phyloP scores from a whole-genome alignment of 23 tunicate genomes.

The Halocynthia roretzi region DNA sequence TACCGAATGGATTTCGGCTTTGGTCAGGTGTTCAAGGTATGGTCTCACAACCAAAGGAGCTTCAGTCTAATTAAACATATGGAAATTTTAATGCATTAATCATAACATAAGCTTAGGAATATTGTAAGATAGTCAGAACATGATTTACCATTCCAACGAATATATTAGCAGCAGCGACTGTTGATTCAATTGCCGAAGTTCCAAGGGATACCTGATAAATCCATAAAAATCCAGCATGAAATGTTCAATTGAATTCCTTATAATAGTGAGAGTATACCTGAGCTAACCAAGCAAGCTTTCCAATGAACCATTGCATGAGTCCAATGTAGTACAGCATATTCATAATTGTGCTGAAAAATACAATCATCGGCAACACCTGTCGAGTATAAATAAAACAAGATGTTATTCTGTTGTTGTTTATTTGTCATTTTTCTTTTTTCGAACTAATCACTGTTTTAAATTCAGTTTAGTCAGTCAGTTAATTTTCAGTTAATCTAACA shows the following conservation, averaged over 20 bases:
- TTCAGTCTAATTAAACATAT: conserved; percentile 41
- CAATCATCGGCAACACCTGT: conserved; percentile 71
- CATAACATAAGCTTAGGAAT: background rate
- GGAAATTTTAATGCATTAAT: background rate
- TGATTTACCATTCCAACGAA: conserved; percentile 83
- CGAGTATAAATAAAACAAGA: background rate
- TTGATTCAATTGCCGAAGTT: conserved; percentile 70
- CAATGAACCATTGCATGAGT: conserved; percentile 85
- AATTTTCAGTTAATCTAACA: too few relatives aligned
- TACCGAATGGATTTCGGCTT: conserved; percentile 65
- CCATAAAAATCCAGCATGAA: background rate
- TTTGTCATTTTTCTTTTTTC: too few relatives aligned
- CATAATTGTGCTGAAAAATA: conserved; percentile 63
- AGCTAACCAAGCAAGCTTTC: conserved; percentile 33
- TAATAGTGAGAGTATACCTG: background rate
- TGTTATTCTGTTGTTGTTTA: too few relatives aligned
- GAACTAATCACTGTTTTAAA: too few relatives aligned
- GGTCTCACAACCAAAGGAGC: conserved; percentile 80
- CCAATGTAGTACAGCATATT: conserved; percentile 74
- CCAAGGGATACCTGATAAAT: conserved; percentile 60
- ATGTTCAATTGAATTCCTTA: background rate
- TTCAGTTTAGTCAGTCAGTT: too few relatives aligned
- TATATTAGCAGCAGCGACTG: conserved; percentile 73
- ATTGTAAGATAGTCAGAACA: background rate
- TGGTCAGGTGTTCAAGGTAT: conserved; percentile 52